A percentile compares a stretch with the other conserved stretches of the same genome.
Evolutionary conservation across 35 echinoderm and acorn worm genomes (phyloP).

Genomic region (Lytechinus pictus): DNA sequence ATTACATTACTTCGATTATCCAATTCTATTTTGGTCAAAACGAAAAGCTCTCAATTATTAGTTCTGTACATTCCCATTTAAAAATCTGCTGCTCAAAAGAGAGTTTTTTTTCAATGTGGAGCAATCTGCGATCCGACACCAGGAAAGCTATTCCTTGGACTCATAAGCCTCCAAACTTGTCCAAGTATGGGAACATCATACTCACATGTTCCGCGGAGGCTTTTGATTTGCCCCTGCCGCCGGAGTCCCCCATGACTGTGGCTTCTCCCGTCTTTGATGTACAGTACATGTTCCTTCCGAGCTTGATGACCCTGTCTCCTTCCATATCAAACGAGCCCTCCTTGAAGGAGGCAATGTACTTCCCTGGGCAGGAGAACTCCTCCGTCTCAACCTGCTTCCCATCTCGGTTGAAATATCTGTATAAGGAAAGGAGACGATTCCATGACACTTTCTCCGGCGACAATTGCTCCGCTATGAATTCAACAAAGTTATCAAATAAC

Average conservation of each 20-base stretch:
- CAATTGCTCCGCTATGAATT: too few species aligned
- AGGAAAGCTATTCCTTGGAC: too few species aligned
- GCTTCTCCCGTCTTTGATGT: constrained; percentile 77
- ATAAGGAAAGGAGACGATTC: background rate
- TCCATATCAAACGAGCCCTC: constrained; percentile 77
- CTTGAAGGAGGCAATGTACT: constrained; percentile 71
- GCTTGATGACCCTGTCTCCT: constrained; percentile 87
- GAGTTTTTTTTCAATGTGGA: too few species aligned
- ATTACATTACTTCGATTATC: too few species aligned
- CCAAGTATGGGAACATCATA: background rate
- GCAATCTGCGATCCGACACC: too few species aligned
- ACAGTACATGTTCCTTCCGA: constrained; percentile 96
- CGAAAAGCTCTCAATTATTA: too few species aligned
- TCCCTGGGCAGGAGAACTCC: constrained; percentile 76
- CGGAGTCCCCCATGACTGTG: constrained; percentile 57
- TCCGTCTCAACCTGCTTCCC: constrained; percentile 65
- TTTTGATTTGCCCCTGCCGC: constrained; percentile 29
- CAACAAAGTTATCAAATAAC: too few species aligned
- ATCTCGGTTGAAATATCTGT: constrained; percentile 73
- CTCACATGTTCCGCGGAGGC: constrained; percentile 61
- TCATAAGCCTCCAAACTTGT: too few species aligned
- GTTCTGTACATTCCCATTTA: too few species aligned
- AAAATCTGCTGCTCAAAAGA: too few species aligned
- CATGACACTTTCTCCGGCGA: too few species aligned
- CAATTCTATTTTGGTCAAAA: too few species aligned